Conservation (phyloP, 92 coral and sea anemone genomes). For the Anthopleura xanthogrammica region DNA sequence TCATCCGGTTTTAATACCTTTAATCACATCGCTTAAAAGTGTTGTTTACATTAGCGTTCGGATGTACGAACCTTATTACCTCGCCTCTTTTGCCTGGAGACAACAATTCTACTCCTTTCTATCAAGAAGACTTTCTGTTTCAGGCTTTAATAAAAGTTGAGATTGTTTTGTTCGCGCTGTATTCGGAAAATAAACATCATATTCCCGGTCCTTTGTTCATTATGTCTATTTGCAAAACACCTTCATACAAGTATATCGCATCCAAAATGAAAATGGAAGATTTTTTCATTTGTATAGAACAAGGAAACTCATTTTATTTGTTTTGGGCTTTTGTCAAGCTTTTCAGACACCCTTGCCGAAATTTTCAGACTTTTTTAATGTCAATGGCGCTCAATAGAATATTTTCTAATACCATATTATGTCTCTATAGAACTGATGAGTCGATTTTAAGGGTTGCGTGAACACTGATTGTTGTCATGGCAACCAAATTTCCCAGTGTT, state of each 20-base stretch:
- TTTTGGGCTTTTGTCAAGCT: not conserved
- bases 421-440: too few species aligned
- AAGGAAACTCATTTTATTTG: not conserved
- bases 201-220: too few species aligned
- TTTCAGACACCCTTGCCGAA: not conserved
- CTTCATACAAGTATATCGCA: too few species aligned
- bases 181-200: too few species aligned
- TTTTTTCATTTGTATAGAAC: too few species aligned
- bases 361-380: too few species aligned
- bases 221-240: too few species aligned
- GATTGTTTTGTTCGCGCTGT: not conserved
- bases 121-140: not conserved
- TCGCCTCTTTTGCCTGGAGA: not conserved
- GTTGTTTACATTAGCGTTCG: not conserved
- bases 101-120: not conserved
- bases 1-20: slow-evolving; percentile 1
- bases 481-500: too few species aligned
- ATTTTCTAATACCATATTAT: not conserved
- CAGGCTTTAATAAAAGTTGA: not conserved
- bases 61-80: not conserved
- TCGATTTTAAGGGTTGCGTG: too few species aligned
- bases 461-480: too few species aligned
- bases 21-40: not conserved
- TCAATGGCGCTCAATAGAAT: not conserved
- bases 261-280: too few species aligned